A percentile compares a stretch with the other conserved stretches of the same genome.
These are phyloP conservation scores for Muscina levida DNA, from an alignment of 2,888 invertebrate genomes.

Conservation along the genomic window DNA sequence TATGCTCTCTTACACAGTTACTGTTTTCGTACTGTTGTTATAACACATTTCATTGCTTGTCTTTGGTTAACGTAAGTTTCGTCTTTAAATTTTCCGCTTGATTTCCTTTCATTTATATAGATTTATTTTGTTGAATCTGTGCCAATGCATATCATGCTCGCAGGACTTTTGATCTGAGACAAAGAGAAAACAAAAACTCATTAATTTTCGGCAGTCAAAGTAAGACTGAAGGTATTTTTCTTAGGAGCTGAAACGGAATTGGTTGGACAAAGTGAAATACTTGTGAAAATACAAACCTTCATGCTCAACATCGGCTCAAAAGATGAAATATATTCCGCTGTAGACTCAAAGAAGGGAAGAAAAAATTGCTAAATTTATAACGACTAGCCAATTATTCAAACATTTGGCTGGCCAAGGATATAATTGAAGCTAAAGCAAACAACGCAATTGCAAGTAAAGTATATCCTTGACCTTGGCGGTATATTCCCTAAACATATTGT, in stretches of 20 bases:
- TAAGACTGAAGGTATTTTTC: not conserved
- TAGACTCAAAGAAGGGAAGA: too few relatives aligned
- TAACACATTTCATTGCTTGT: not conserved
- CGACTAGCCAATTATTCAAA: too few relatives aligned
- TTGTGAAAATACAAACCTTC: conserved; percentile 9
- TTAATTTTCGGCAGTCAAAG: conserved; percentile 18
- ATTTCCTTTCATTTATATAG: not conserved
- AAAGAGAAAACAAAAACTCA: conserved; percentile 32
- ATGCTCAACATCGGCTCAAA: too few relatives aligned
- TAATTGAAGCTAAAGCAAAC: too few relatives aligned
- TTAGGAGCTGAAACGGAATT: not conserved
- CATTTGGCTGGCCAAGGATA: too few relatives aligned
- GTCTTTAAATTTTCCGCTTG: not conserved
- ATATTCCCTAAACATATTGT: too few relatives aligned
- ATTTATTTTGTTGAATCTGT: conserved; percentile 16
- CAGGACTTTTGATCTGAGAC: not conserved
- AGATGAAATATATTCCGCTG: too few relatives aligned
- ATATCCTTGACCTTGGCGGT: too few relatives aligned
- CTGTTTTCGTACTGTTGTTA: too few relatives aligned
- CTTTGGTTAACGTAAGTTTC: not conserved
- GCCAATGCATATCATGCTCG: conserved; percentile 11
- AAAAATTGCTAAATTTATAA: too few relatives aligned
- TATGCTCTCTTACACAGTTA: not conserved
- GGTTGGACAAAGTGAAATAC: not conserved
- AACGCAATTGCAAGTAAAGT: too few relatives aligned